Evolutionary conservation across 2,797 vertebrate genomes (phyloP).

Genomic region (Acrossocheilus fasciatus): DNA sequence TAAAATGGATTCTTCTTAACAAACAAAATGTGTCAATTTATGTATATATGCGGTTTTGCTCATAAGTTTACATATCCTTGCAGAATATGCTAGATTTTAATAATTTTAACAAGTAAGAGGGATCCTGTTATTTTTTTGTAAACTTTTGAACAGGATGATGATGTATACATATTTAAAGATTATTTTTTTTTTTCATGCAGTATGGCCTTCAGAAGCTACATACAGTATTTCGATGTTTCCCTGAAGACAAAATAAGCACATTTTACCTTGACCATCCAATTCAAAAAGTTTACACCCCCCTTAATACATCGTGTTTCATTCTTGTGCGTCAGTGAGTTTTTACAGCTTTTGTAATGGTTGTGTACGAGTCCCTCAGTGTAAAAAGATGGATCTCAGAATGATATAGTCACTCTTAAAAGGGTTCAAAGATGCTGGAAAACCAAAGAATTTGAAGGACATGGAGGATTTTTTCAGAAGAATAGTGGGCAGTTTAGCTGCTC

Average conservation of each 20-base stretch:
- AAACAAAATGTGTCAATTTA: neutral
- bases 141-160: neutral
- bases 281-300: neutral
- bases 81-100: neutral
- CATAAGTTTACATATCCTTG: neutral
- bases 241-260: neutral
- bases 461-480: no score
- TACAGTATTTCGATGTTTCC: neutral
- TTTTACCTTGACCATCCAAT: neutral
- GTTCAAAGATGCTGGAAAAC: no score
- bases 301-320: neutral
- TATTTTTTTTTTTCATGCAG: neutral
- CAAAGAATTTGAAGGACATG: no score
- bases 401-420: no score
- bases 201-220: neutral
- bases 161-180: neutral
- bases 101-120: neutral
- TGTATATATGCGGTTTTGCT: neutral
- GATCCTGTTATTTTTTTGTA: neutral
- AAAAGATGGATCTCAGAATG: no score
- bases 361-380: no score
- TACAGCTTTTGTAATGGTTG: no score
- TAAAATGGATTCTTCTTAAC: neutral
- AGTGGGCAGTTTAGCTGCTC: no score
- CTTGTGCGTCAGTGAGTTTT: no score